These are phyloP conservation scores for Tauraco erythrolophus DNA, from an alignment of 2,113 vertebrate species.

Conservation along the genomic window DNA sequence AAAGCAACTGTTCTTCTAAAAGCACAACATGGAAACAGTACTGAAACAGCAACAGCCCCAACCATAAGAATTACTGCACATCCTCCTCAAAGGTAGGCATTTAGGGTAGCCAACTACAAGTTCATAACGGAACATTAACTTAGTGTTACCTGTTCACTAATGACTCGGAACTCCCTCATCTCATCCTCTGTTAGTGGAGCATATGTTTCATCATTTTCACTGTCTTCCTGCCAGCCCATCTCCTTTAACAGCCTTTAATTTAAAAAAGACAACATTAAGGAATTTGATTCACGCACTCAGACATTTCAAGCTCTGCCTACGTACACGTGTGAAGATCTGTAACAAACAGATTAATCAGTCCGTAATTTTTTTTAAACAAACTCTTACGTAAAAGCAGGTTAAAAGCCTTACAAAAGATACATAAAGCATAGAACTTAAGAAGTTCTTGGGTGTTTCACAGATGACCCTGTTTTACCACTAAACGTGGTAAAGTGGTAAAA, in stretches of 20 bases:
- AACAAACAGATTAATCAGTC: background rate
- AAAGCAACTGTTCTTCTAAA: background rate
- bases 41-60: background rate
- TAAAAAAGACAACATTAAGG: background rate
- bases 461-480: background rate
- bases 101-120: background rate
- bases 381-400: rapidly evolving
- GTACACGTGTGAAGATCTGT: background rate
- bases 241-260: slow-evolving; percentile 81
- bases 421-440: background rate
- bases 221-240: slow-evolving; percentile 87
- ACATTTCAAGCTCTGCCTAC: background rate
- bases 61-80: background rate
- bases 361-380: background rate
- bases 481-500: background rate
- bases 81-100: background rate
- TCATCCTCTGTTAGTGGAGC: slow-evolving; percentile 87
- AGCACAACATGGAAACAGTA: background rate
- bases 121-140: background rate
- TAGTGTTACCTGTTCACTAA: slow-evolving; percentile 81
- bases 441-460: background rate
- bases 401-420: background rate
- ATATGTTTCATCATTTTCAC: slow-evolving; percentile 84
- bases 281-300: background rate
- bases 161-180: slow-evolving; percentile 83